Evolutionary conservation across 2,888 invertebrate species (phyloP).

Genomic region (Orgyia antiqua): DNA sequence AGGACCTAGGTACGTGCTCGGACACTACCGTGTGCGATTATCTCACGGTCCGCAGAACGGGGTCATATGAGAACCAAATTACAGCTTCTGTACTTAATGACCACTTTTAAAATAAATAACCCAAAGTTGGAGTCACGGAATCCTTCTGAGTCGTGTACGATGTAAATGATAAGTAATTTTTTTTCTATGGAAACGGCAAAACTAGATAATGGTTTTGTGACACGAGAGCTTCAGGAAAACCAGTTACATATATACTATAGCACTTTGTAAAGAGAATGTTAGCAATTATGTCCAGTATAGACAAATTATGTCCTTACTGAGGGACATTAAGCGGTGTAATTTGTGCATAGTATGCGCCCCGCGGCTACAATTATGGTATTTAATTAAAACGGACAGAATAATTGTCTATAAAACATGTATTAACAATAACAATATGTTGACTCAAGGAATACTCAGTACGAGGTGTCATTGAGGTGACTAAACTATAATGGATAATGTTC

Average conservation of each 20-base stretch:
- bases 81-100: constrained; percentile 51
- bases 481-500: constrained; percentile 38
- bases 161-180: constrained; percentile 48
- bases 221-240: constrained; percentile 32
- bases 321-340: constrained; percentile 38
- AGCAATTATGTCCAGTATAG: constrained; percentile 36
- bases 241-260: constrained; percentile 26
- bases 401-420: constrained; percentile 30
- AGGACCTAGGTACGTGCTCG: constrained; percentile 65
- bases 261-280: constrained; percentile 40
- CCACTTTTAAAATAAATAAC: constrained; percentile 47
- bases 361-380: constrained; percentile 38
- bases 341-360: constrained; percentile 31
- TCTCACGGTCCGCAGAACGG: constrained; percentile 66
- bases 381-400: constrained; percentile 43
- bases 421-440: constrained; percentile 27
- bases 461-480: constrained; percentile 34
- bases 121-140: constrained; percentile 47
- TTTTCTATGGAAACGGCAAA: constrained; percentile 30
- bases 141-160: constrained; percentile 46
- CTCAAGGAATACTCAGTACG: constrained; percentile 37
- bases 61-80: constrained; percentile 67
- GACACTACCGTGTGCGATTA: constrained; percentile 69
- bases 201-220: constrained; percentile 39
- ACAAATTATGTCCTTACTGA: constrained; percentile 43